Conservation (phyloP, 2,888 invertebrate genomes). For the Ophion ventricosus region DNA sequence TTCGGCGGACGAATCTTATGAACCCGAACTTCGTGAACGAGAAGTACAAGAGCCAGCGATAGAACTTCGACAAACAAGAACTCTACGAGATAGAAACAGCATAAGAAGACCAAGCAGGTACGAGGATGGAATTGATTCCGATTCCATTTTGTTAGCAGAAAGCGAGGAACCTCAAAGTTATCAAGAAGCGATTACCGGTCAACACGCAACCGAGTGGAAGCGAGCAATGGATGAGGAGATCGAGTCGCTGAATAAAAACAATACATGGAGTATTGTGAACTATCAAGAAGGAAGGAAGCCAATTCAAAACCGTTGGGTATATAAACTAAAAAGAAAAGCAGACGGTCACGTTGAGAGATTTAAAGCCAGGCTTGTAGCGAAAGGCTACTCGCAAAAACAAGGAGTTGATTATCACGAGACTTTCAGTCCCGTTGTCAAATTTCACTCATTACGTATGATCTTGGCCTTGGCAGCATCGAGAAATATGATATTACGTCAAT, state of each 20-base stretch:
- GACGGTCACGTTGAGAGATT: slow-evolving; percentile 44
- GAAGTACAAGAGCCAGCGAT: slow-evolving; percentile 16
- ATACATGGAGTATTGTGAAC: slow-evolving; percentile 53
- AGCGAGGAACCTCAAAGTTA: slow-evolving; percentile 46
- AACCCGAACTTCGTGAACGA: slow-evolving; percentile 1
- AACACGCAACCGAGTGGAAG: slow-evolving; percentile 42
- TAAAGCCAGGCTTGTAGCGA: slow-evolving; percentile 44
- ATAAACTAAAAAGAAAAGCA: slow-evolving; percentile 42
- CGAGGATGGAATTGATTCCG: slow-evolving; percentile 22
- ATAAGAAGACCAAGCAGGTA: slow-evolving; percentile 40
- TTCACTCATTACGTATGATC: slow-evolving; percentile 31
- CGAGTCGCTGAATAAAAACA: slow-evolving; percentile 49
- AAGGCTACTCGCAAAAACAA: slow-evolving; percentile 18
- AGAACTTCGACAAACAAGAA: slow-evolving; percentile 1
- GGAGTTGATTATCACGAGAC: slow-evolving; percentile 54
- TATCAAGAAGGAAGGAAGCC: slow-evolving; percentile 22
- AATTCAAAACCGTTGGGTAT: slow-evolving; percentile 56
- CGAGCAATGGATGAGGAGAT: slow-evolving; percentile 58
- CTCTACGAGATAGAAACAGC: slow-evolving; percentile 22
- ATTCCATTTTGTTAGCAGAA: slow-evolving; percentile 47
- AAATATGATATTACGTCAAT: slow-evolving; percentile 39
- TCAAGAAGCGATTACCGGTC: slow-evolving; percentile 48
- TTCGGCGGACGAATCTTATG: slow-evolving; percentile 16
- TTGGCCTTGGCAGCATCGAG: slow-evolving; percentile 12
- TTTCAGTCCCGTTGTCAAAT: slow-evolving; percentile 48